These are phyloP conservation scores for Penaeus indicus DNA, from an alignment of 1,140 invertebrate species.

Conservation along the genomic window DNA sequence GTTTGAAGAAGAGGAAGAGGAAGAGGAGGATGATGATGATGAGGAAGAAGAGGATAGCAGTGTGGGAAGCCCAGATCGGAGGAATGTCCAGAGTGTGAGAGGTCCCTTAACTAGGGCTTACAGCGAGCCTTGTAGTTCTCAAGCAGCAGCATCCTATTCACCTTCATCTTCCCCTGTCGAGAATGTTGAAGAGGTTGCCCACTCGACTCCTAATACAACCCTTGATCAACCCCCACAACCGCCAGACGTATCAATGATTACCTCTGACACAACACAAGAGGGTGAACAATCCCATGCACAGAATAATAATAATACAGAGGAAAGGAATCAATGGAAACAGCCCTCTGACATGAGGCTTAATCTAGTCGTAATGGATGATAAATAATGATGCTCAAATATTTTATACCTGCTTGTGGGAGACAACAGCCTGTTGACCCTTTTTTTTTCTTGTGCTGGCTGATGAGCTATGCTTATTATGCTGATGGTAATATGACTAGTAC, in stretches of 20 bases:
- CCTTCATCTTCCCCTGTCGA: slow-evolving; percentile 59
- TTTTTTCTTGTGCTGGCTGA: slow-evolving; percentile 18
- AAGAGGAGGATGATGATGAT: slow-evolving; percentile 62
- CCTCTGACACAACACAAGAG: slow-evolving; percentile 21
- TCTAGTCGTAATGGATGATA: slow-evolving; percentile 64
- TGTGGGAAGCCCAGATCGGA: slow-evolving; percentile 50
- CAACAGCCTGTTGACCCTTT: slow-evolving; percentile 16
- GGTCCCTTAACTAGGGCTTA: slow-evolving; percentile 57
- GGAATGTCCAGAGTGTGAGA: slow-evolving; percentile 38
- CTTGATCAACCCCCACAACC: slow-evolving; percentile 52
- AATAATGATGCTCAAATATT: slow-evolving; percentile 55
- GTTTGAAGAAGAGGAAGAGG: slow-evolving; percentile 63
- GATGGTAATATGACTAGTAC: slow-evolving; percentile 11
- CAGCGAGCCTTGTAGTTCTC: slow-evolving; percentile 60
- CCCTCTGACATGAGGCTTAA: slow-evolving; percentile 66
- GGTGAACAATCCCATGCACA: not conserved
- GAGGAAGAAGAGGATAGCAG: slow-evolving; percentile 57
- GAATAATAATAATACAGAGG: slow-evolving; percentile 52
- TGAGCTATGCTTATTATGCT: slow-evolving; percentile 29
- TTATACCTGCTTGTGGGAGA: slow-evolving; percentile 33
- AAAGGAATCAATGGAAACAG: slow-evolving; percentile 66
- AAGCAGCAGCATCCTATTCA: not conserved
- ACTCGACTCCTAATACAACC: slow-evolving; percentile 63
- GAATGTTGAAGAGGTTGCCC: slow-evolving; percentile 44
- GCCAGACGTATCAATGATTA: slow-evolving; percentile 52